These are phyloP conservation scores for Drosophila planitibia DNA, from an alignment of 2,888 invertebrate genomes.

Conservation along the genomic window DNA sequence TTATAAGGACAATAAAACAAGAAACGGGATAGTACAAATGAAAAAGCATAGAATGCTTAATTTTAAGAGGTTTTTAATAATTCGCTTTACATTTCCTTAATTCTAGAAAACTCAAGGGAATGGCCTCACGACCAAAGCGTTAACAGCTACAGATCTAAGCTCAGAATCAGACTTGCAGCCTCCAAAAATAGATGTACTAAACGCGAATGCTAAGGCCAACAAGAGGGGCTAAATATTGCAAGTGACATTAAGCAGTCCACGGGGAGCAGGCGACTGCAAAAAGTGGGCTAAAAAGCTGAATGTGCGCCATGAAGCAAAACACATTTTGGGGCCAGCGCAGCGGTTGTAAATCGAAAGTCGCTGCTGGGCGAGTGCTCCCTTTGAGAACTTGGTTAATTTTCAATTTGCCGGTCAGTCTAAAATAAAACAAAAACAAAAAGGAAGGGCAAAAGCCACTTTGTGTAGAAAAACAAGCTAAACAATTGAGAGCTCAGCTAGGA, in stretches of 20 bases:
- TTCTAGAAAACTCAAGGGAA: not conserved
- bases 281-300: slow-evolving; percentile 13
- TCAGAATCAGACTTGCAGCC: slow-evolving; percentile 7
- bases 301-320: slow-evolving; percentile 34
- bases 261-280: slow-evolving; percentile 44
- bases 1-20: not conserved
- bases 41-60: not conserved
- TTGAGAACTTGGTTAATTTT: slow-evolving; percentile 67
- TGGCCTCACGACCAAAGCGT: not conserved
- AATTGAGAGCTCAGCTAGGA: not conserved
- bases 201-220: slow-evolving; percentile 16
- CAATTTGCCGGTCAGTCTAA: slow-evolving; percentile 61
- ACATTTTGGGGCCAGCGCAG: slow-evolving; percentile 25
- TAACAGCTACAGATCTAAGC: not conserved
- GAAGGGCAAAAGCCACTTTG: slow-evolving; percentile 19
- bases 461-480: slow-evolving; percentile 3
- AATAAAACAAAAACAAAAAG: slow-evolving; percentile 27
- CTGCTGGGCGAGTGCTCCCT: slow-evolving; percentile 12
- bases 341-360: slow-evolving; percentile 47
- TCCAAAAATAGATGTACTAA: slow-evolving; percentile 25
- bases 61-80: not conserved
- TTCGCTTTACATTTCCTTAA: not conserved
- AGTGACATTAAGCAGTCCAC: slow-evolving; percentile 64
- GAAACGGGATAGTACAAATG: not conserved
- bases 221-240: slow-evolving; percentile 43